Conservation (phyloP, 1,140 invertebrate species). For the Frieseomelitta varia region DNA sequence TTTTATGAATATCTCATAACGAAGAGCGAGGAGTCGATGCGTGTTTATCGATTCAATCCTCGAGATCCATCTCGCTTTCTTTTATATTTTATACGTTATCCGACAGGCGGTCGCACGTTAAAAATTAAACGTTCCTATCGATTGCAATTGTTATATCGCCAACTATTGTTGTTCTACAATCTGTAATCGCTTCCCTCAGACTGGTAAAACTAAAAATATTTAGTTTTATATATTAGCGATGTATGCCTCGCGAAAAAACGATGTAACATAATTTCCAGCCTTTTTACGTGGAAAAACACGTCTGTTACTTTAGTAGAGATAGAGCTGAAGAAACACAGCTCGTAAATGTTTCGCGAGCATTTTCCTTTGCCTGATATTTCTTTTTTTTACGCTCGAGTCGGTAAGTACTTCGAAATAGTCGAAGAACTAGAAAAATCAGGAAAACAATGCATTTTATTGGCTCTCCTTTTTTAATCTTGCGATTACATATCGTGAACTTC, state of each 20-base stretch:
- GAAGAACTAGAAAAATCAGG: not conserved
- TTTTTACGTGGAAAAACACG: not conserved
- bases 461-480: too few species aligned
- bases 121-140: conserved; percentile 12
- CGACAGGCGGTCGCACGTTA: not conserved
- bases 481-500: not conserved
- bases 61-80: not conserved
- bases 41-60: not conserved
- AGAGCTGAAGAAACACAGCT: not conserved
- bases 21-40: not conserved
- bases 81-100: not conserved
- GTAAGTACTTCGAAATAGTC: too few species aligned
- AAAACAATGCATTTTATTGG: not conserved
- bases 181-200: not conserved
- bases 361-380: not conserved
- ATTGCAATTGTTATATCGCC: conserved; percentile 16
- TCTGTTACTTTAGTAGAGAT: not conserved
- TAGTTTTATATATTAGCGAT: not conserved
- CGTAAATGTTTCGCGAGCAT: not conserved
- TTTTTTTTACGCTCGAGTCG: too few species aligned
- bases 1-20: not conserved
- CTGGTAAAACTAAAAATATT: not conserved
- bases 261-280: not conserved
- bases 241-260: not conserved
- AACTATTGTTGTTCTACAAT: not conserved